A percentile compares a stretch with the other conserved stretches of the same genome.
Evolutionary conservation across 2,888 invertebrate genomes (phyloP).

Genomic region (Branchellion lobata): DNA sequence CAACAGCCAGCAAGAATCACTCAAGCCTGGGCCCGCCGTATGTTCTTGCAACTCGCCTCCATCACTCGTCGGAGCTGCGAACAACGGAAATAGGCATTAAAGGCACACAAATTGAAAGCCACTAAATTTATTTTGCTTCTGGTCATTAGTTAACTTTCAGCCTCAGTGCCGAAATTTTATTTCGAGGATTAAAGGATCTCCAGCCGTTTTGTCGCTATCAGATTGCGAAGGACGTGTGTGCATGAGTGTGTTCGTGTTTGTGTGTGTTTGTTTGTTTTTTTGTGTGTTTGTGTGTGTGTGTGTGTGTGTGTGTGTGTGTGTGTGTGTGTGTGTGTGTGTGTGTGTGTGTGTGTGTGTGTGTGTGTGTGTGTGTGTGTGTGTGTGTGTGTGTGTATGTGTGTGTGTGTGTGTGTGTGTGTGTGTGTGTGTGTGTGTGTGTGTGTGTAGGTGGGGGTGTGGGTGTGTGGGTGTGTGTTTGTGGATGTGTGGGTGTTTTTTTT

Average conservation of each 20-base stretch:
- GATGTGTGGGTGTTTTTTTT: background rate
- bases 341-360: background rate
- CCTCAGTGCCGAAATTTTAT: slow-evolving; percentile 37
- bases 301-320: too few species aligned
- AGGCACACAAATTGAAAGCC: slow-evolving; percentile 21
- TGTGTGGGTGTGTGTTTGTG: background rate
- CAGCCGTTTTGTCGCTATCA: slow-evolving; percentile 39
- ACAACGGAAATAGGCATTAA: background rate
- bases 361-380: background rate
- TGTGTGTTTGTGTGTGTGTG: too few species aligned
- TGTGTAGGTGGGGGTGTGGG: background rate
- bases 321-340: too few species aligned
- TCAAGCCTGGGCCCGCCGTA: slow-evolving; percentile 16
- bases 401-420: background rate
- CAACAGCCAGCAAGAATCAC: slow-evolving; percentile 30
- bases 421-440: slow-evolving; percentile 1
- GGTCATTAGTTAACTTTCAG: slow-evolving; percentile 41
- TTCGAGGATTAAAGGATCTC: slow-evolving; percentile 41
- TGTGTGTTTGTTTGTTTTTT: too few species aligned
- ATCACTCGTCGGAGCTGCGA: background rate
- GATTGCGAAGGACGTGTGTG: slow-evolving; percentile 12
- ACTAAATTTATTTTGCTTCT: slow-evolving; percentile 31
- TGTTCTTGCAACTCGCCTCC: slow-evolving; percentile 10
- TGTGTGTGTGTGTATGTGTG: slow-evolving; percentile 2
- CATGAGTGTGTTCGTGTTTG: too few species aligned